Percentiles rank a stretch among this genome's conserved stretches.
Evolutionary conservation across 2,113 vertebrate species (phyloP).

Genomic region (Trochalopteron elliotii): DNA sequence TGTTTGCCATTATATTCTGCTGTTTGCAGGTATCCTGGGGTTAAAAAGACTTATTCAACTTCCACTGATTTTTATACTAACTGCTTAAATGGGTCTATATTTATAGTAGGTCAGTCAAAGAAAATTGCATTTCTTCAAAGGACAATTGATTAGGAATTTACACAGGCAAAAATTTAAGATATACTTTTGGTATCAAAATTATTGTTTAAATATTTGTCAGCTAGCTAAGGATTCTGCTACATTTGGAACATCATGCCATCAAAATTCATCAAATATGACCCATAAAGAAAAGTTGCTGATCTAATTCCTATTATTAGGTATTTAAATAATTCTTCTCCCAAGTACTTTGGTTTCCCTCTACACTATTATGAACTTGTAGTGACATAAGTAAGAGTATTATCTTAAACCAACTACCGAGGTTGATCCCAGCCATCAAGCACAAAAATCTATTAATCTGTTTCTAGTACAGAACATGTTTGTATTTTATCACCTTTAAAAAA

Average conservation of each 20-base stretch:
- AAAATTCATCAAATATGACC: not conserved
- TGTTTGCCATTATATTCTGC: not conserved
- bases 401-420: not conserved
- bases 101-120: not conserved
- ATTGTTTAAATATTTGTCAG: not conserved
- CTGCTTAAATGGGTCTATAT: not conserved
- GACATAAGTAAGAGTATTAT: not conserved
- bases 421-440: not conserved
- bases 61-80: not conserved
- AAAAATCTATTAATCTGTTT: not conserved
- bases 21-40: not conserved
- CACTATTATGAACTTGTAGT: not conserved
- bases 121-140: not conserved
- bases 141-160: not conserved
- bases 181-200: not conserved
- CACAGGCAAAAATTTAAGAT: not conserved
- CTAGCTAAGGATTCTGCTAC: not conserved
- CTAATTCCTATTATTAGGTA: not conserved
- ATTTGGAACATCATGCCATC: not conserved
- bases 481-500: not conserved
- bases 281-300: fast-evolving
- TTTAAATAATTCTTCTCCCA: not conserved
- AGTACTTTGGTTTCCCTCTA: not conserved
- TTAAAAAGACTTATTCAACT: not conserved
- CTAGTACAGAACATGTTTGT: not conserved